Base-by-base conservation (phyloP, 1,140 invertebrate genomes). In the Archivesica marissinica region DNA sequence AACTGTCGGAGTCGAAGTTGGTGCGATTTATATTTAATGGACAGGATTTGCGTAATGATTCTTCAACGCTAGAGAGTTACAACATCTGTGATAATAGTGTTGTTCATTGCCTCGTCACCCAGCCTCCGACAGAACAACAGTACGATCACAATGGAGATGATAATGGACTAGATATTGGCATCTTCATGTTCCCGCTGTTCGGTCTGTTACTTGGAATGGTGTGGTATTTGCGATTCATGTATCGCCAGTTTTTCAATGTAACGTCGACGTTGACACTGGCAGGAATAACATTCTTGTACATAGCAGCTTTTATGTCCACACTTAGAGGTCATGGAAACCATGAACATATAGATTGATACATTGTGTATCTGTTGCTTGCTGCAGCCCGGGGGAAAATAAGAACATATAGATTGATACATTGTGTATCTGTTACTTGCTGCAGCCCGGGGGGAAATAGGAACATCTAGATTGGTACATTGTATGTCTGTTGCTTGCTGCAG, bases 21-120 rank as follows among this genome's bases (percentile, higher is more conserved):
- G 96, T 98, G 30, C 96, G 97, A 25, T 94, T 98, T 61, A 97
- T 98, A 66, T 98, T 97, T 92, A 97, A 97, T 93, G 97, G 97
- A 15, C 96, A 97, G 88, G 96, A 98, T 56, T 94, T 98, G 25
- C 95, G 96, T 81, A 96, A 96, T 85, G 97, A 98, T 86, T 95
- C 94, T 70, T 95, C 96, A 83, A 97, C 97, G 11, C 93, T 98
- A 52, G 95, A 96, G 83, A 96, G 95, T 30, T 97, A 96, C 94
- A 97, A 97, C 23, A 94, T 98, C 44, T 96, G 96, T 91, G 96
- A 98, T 92, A 97, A 97, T 90, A 97, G 97, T 93, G 97, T 98
- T 3, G 96, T 98, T 28, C 97, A 98, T 93, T 98, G 97, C 93
- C 95, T 98, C 30, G 96, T 98, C 68, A 90, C 90, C 15, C 89